Evolutionary conservation across 2,888 invertebrate genomes (phyloP).

Genomic region (Tortrix viridana): DNA sequence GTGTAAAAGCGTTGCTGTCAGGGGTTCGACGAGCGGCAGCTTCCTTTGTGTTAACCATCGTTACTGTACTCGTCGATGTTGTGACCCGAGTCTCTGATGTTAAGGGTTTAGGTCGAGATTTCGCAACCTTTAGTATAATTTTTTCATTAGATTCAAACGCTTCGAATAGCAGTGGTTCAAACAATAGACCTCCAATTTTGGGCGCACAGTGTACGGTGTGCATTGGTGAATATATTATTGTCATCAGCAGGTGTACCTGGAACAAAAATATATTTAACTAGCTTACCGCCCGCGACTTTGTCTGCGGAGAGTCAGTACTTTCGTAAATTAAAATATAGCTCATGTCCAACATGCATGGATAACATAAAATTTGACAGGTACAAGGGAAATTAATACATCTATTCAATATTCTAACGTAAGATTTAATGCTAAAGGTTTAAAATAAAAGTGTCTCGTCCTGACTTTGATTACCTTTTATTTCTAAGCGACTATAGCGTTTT

Average conservation of each 20-base stretch:
- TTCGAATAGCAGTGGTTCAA: slow-evolving; percentile 53
- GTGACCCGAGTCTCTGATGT: background rate
- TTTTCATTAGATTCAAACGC: slow-evolving; percentile 34
- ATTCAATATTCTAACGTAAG: no score
- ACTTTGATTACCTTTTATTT: no score
- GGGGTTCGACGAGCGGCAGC: background rate
- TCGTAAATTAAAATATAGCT: no score
- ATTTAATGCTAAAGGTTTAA: no score
- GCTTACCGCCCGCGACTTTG: no score
- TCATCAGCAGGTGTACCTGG: slow-evolving; percentile 47
- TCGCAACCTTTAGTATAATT: background rate
- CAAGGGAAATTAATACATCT: no score
- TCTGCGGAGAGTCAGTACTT: no score
- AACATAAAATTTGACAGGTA: no score
- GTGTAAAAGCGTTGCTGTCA: slow-evolving; percentile 1
- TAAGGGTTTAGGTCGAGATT: background rate
- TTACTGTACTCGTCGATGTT: background rate
- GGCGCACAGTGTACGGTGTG: slow-evolving; percentile 49
- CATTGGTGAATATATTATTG: slow-evolving; percentile 41
- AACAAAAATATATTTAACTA: no score
- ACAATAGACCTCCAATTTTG: slow-evolving; percentile 51
- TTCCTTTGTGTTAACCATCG: background rate
- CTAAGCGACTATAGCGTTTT: no score
- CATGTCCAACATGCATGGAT: no score
- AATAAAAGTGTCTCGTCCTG: no score